A percentile compares a stretch with the other conserved stretches of the same genome.
Conservation (phyloP, 2,797 vertebrate species). For the Astyanax mexicanus region DNA sequence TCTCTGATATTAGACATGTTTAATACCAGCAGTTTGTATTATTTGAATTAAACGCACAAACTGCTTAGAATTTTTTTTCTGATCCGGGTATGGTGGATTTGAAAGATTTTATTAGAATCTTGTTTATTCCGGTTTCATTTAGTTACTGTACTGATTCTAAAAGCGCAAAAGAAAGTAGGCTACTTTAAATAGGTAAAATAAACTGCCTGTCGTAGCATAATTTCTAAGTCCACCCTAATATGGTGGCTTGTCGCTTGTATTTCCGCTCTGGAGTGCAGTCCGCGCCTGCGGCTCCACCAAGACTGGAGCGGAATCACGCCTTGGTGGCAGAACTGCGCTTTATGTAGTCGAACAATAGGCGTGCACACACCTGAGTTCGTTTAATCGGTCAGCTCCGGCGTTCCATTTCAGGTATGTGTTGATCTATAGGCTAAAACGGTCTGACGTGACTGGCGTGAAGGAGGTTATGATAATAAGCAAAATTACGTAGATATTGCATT, state of each 20-base stretch:
- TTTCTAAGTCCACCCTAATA: not conserved
- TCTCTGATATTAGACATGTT: too few relatives aligned
- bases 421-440: not conserved
- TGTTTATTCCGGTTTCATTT: not conserved
- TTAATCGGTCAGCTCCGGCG: slow-evolving; percentile 8
- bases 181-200: not conserved
- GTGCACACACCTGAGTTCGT: not conserved
- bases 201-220: not conserved
- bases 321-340: slow-evolving; percentile 42
- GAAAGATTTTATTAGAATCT: too few relatives aligned
- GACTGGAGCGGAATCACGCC: slow-evolving; percentile 24
- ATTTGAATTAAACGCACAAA: too few relatives aligned
- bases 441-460: not conserved
- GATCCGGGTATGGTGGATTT: too few relatives aligned
- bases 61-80: too few relatives aligned
- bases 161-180: not conserved
- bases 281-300: slow-evolving; percentile 36
- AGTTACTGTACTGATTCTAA: not conserved
- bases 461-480: too few relatives aligned
- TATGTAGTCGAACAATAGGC: slow-evolving; percentile 20
- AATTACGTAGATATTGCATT: too few relatives aligned
- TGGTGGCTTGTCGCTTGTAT: slow-evolving; percentile 20
- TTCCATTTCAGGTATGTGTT: not conserved
- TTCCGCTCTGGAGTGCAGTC: slow-evolving; percentile 44
- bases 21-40: too few relatives aligned